These are phyloP conservation scores for Zaprionus taronus DNA, from an alignment of 1,140 invertebrate genomes.

Conservation along the genomic window DNA sequence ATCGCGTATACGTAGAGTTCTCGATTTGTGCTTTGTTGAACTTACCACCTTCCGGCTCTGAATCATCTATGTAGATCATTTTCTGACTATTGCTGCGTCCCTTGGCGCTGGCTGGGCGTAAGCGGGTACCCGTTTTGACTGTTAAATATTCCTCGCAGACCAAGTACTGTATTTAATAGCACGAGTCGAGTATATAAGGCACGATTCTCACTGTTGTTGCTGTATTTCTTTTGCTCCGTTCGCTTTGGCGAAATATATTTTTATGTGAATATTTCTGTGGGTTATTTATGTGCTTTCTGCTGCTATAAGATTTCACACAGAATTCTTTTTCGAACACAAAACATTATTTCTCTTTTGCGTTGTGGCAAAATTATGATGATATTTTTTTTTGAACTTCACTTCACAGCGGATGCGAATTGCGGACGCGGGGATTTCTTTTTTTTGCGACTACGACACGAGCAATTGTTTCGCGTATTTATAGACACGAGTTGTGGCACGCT, in stretches of 20 bases:
- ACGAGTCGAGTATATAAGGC: constrained; percentile 7
- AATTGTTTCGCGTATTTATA: constrained; percentile 61
- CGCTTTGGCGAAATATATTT: constrained; percentile 7
- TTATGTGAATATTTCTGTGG: constrained; percentile 17
- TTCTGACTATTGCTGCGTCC: constrained; percentile 53
- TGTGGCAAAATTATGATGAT: constrained; percentile 29
- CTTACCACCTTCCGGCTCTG: constrained; percentile 94
- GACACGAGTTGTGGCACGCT: constrained; percentile 44
- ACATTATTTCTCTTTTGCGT: constrained; percentile 65
- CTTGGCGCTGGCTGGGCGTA: constrained; percentile 65
- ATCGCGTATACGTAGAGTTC: constrained; percentile 39
- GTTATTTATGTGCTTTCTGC: constrained; percentile 29
- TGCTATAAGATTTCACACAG: constrained; percentile 42
- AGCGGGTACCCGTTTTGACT: constrained; percentile 75
- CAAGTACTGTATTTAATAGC: neutral
- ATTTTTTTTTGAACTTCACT: constrained; percentile 52
- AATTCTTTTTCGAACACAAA: constrained; percentile 47
- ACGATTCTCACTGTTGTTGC: constrained; percentile 5
- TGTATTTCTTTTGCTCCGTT: constrained; percentile 14
- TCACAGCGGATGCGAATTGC: constrained; percentile 30
- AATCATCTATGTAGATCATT: constrained; percentile 94
- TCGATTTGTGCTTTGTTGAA: constrained; percentile 26
- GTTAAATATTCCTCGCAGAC: constrained; percentile 22
- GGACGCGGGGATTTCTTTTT: constrained; percentile 18
- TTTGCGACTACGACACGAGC: constrained; percentile 27